phyloP scores from a whole-genome alignment of 2,113 vertebrate species.

The Nothocercus nigrocapillus region DNA sequence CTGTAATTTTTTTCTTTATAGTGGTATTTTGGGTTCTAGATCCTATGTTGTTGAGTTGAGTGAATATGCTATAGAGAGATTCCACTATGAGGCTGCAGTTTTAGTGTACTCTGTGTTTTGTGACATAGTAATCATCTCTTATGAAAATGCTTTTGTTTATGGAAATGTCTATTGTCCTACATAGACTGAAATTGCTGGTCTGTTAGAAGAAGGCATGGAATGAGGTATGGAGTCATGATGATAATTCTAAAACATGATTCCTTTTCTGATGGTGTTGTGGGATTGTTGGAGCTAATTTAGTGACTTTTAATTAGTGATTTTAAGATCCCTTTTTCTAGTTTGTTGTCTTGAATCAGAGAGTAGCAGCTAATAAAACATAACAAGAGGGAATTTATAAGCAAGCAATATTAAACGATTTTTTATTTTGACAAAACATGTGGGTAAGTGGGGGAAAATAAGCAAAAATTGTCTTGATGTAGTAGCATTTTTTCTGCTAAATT shows the following conservation, averaged over 20 bases:
- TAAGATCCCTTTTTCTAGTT: background rate
- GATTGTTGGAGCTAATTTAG: background rate
- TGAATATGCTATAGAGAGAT: background rate
- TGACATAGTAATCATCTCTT: background rate
- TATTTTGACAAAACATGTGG: background rate
- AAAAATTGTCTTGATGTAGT: background rate
- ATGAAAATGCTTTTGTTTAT: background rate
- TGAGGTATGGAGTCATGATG: background rate
- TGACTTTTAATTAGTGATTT: background rate
- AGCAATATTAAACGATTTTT: background rate
- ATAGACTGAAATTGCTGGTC: background rate
- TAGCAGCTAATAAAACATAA: background rate
- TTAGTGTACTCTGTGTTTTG: background rate
- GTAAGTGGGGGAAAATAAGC: background rate
- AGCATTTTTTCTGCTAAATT: background rate
- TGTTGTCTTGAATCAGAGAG: slow-evolving; percentile 16
- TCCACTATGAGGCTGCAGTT: background rate
- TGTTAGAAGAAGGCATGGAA: background rate
- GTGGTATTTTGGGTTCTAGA: background rate
- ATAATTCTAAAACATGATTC: background rate
- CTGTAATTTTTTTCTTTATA: background rate
- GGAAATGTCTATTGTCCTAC: background rate
- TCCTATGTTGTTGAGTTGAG: background rate
- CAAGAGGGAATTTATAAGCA: background rate
- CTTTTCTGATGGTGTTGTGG: background rate